Percentiles rank a stretch among this genome's conserved stretches.
These are phyloP conservation scores for Amphiura filiformis DNA, from an alignment of 35 echinoderm and acorn worm genomes.

Conservation along the genomic window DNA sequence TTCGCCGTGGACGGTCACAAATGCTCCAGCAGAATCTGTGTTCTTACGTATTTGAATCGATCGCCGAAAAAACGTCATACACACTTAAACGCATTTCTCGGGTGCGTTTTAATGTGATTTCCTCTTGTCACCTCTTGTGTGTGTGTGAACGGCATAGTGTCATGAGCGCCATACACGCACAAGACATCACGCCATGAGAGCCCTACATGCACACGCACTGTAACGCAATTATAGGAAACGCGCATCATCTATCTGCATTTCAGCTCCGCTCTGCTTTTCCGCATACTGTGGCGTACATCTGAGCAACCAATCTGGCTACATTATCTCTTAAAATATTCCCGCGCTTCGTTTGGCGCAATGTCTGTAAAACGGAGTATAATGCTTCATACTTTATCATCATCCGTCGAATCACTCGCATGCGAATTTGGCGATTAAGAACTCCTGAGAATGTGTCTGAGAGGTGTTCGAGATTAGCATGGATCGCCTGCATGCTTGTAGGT, in stretches of 20 bases:
- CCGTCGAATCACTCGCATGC: not conserved
- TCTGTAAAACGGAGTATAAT: not conserved
- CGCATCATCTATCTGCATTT: not conserved
- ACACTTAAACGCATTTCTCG: too few species aligned
- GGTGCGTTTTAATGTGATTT: too few species aligned
- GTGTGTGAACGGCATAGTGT: too few species aligned
- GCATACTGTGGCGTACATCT: not conserved
- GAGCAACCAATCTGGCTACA: not conserved
- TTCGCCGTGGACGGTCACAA: too few species aligned
- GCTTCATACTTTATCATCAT: not conserved
- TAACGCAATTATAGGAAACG: too few species aligned
- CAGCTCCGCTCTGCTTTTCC: not conserved
- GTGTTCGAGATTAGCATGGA: not conserved
- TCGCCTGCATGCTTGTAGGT: not conserved
- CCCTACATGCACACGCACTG: too few species aligned
- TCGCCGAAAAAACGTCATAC: too few species aligned
- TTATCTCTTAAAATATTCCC: not conserved
- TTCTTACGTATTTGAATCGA: too few species aligned
- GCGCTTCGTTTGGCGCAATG: not conserved
- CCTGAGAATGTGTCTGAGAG: not conserved
- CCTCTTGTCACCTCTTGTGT: too few species aligned
- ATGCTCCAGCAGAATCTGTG: too few species aligned
- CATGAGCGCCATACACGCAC: too few species aligned
- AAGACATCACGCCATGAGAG: too few species aligned
- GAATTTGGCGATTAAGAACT: not conserved